Evolutionary conservation across 2,888 invertebrate species (phyloP).

Genomic region (Drosophila percnosoma): DNA sequence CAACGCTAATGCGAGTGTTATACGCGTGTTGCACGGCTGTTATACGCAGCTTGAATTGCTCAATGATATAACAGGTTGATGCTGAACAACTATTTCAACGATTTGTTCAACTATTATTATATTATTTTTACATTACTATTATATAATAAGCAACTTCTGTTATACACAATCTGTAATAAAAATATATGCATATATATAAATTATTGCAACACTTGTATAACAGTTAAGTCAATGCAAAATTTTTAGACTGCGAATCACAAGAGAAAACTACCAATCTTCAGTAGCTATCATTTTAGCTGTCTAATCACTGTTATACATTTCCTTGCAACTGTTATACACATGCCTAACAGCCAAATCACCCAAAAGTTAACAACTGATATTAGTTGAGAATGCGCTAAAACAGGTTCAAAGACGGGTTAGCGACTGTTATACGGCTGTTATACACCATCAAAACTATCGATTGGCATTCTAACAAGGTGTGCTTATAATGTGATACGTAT

Average conservation of each 20-base stretch:
- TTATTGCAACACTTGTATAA: too few relatives aligned
- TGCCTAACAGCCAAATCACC: neutral
- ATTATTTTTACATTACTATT: too few relatives aligned
- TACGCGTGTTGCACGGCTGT: conserved; percentile 7
- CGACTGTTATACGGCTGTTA: conserved; percentile 3
- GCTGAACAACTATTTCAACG: neutral
- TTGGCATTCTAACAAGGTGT: neutral
- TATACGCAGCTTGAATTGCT: neutral
- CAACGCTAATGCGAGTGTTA: conserved; percentile 19
- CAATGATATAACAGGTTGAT: neutral
- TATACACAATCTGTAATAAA: too few relatives aligned
- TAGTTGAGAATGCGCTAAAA: neutral
- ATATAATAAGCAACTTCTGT: too few relatives aligned
- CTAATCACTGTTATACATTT: neutral
- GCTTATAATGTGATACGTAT: neutral
- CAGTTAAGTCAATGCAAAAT: too few relatives aligned
- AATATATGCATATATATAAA: too few relatives aligned
- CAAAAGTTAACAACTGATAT: neutral
- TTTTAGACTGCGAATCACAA: too few relatives aligned
- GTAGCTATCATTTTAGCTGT: neutral
- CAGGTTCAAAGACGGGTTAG: neutral
- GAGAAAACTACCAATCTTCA: too few relatives aligned
- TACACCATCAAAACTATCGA: neutral
- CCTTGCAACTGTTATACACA: neutral
- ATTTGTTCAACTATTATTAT: neutral